Evolutionary conservation across 1,140 invertebrate genomes (phyloP), one percentile per base, ranked within the genome.

Genomic region (Sitophilus oryzae): DNA sequence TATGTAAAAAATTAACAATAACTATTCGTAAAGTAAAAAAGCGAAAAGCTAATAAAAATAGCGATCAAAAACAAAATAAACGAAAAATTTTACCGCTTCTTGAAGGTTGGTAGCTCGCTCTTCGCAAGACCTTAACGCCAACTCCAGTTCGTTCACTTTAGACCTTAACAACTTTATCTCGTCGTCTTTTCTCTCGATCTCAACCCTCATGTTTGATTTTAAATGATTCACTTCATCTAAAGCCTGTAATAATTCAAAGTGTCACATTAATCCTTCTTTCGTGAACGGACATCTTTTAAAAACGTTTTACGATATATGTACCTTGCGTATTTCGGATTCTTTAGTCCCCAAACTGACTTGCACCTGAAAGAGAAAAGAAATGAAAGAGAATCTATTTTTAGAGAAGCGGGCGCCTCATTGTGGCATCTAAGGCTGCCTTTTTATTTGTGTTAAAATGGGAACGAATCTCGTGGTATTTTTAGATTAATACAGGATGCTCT

Each of bases 51-150:
- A 55, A 25, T 43, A 48, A 58, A 48, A 45, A 45, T 55, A 62
- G 52, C 51, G 34, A 22, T 55, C 22, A 34, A 43, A 18, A 37
- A 40, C 21, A 36, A 47, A 21, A 21, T 38, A 50, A 18, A 11
- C 36, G 2, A 18, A 40, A 25, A 58, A 11, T 58, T 59, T 69
- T 60, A 69, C 66, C 11, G 67, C 67, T 41, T 52, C 64, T 59
- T 68, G 65, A 18, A 71, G 43, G 62, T 69, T 71, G 6, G 53
- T 42, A 3, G 61, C 60, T 18, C 63, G 45, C 43, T 63, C 58
- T 45, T 69, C 57, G 15, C 63, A 58, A 51, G 63, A 58, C 10
- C 55, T 54, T 44, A 67, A 57, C 18, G 52, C 51, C 10, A 42
- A 30, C 36, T 68, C 66, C 21, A 67, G 20, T 23, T 64, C 58